Evolutionary conservation across 2,888 invertebrate genomes (phyloP).

Genomic region (Xestia ashworthii): DNA sequence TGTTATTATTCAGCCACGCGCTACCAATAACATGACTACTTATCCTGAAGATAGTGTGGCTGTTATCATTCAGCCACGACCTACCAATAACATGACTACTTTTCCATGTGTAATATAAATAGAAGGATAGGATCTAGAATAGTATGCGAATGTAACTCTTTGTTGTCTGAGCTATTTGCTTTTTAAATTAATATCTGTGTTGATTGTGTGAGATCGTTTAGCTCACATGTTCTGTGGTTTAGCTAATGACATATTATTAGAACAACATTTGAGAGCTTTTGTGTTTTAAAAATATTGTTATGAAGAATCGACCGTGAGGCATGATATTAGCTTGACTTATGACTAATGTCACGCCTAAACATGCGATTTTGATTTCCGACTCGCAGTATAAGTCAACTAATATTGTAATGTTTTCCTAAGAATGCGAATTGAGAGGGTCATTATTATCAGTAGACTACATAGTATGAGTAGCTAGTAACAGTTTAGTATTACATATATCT

Average conservation of each 20-base stretch:
- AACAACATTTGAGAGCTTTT: neutral
- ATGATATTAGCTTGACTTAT: neutral
- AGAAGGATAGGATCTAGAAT: neutral
- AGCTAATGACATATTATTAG: neutral
- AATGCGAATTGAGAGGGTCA: neutral
- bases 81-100: no score
- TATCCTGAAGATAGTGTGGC: no score
- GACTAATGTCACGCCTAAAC: neutral
- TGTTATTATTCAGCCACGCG: no score
- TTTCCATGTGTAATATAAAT: no score
- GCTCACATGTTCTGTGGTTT: no score
- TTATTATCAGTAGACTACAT: neutral
- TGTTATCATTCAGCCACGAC: no score
- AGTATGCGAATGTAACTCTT: no score
- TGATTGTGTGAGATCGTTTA: neutral
- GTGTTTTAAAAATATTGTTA: neutral
- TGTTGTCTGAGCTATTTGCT: neutral
- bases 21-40: no score
- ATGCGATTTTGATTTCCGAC: neutral
- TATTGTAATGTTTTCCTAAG: neutral
- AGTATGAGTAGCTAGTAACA: neutral
- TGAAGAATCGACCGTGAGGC: neutral
- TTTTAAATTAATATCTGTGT: neutral
- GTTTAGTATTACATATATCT: no score
- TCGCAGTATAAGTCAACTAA: no score